A percentile compares a stretch with the other conserved stretches of the same genome.
These are phyloP conservation scores for Hemiprocne comata DNA, from an alignment of 2,113 vertebrate genomes.

Conservation along the genomic window DNA sequence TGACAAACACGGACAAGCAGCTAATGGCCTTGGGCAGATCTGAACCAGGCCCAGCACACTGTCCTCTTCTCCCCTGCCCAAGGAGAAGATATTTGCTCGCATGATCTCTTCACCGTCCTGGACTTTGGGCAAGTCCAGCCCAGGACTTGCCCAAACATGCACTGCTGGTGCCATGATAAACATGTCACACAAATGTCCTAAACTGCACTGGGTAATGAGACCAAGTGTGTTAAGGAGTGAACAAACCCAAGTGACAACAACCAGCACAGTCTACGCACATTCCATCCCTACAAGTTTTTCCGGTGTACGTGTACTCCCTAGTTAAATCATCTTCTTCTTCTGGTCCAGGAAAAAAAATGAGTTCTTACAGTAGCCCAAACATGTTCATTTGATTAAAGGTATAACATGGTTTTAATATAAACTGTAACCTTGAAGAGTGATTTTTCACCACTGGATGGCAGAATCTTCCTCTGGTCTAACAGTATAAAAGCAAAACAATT, in stretches of 20 bases:
- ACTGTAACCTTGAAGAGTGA: neutral
- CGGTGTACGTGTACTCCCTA: neutral
- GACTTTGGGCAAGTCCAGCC: neutral
- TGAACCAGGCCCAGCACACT: fast-evolving
- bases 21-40: neutral
- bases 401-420: neutral
- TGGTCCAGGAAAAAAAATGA: neutral
- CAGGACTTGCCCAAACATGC: fast-evolving
- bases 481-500: neutral
- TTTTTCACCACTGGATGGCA: slow-evolving; percentile 67
- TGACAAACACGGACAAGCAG: fast-evolving
- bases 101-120: neutral
- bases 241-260: neutral
- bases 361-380: neutral
- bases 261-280: fast-evolving
- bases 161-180: neutral
- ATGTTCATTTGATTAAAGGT: neutral
- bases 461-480: slow-evolving; percentile 45
- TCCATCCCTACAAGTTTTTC: neutral
- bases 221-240: fast-evolving
- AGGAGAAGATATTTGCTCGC: neutral
- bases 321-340: neutral
- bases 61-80: neutral
- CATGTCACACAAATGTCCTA: neutral
- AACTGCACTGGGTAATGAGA: neutral